Evolutionary conservation across 2,113 vertebrate species (phyloP).

Genomic region (Sterrhoptilus dennistouni): DNA sequence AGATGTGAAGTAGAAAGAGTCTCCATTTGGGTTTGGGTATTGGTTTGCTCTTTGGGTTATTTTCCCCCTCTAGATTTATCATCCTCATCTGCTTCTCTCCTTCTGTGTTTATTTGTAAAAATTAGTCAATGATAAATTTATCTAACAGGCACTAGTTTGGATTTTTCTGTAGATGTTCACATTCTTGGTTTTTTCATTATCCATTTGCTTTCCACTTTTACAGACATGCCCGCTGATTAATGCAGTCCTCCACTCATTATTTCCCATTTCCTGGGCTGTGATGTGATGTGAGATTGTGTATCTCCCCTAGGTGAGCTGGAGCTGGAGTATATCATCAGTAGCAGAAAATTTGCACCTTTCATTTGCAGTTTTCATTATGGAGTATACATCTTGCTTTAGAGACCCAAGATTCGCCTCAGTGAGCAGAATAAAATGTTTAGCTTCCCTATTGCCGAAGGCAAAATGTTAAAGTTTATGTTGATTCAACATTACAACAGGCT

Average conservation of each 20-base stretch:
- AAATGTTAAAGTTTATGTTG: neutral
- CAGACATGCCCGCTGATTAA: neutral
- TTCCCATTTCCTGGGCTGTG: neutral
- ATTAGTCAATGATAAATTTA: neutral
- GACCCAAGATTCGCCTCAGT: neutral
- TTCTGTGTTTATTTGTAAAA: neutral
- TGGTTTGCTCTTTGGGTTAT: neutral
- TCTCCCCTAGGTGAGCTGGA: neutral
- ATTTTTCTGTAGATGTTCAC: neutral
- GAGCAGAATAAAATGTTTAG: constrained; percentile 9
- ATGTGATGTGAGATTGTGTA: neutral
- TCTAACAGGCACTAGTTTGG: neutral
- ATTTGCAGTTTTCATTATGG: neutral
- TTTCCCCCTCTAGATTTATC: neutral
- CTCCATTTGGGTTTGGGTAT: neutral
- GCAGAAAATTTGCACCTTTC: neutral
- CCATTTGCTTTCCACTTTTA: neutral
- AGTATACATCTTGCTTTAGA: neutral
- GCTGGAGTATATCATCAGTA: neutral
- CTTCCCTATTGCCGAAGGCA: neutral
- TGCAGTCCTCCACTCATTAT: neutral
- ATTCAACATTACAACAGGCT: neutral
- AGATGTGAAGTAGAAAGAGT: neutral
- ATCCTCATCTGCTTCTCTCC: neutral
- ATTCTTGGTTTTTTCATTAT: neutral